Base-by-base conservation (phyloP, 2,888 invertebrate genomes). In the Stenolophus ochropezus region DNA sequence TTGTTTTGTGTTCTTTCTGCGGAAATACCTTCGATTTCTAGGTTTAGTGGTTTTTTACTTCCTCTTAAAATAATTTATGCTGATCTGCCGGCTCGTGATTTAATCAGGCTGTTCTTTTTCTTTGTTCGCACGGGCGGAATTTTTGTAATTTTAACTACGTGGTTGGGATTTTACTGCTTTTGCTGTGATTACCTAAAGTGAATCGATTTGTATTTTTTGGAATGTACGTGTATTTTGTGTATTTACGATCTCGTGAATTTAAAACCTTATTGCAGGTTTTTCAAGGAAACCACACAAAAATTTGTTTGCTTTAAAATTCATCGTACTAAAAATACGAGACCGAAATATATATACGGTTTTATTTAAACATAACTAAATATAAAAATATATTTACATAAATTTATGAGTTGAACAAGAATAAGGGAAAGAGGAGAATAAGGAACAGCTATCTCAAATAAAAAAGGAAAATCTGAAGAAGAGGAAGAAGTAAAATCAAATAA, bases 21-120 rank as follows among this genome's bases (percentile, higher is more conserved):
- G 20, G 23, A 61, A 25, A 61, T 61, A 61, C 61, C 61, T 61
- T 61, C 61, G 61, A 61, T 61, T 61, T 61, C 61, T 61, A 61
- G 61, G 23, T 23, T 23, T 23, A 61, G n/a, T 23, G 61, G 61
- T 23, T 61, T 61, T 58, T 25, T 61, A 61, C 61, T 61, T 25
- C 61, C 61, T 61, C 25, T 61, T 61, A 61, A 61, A 61, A 25
- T 61, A 61, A 61, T 61, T 61, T 61, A 61, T 61, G 61, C 61
- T 61, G 61, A 61, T 61, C 61, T 61, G 20, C 61, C 21, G 21
- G 61, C 61, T 61, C 25, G 61, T 61, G 61, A 61, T 61, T 61
- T 61, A 61, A 61, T 61, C 61, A 61, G 61, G 61, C 21, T 61
- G 25, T 61, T 27, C 61, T 25, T 25, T 61, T 23, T 61, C 14